Base-by-base conservation (phyloP, 1,140 invertebrate genomes). In the Lysiphlebus fabarum region DNA sequence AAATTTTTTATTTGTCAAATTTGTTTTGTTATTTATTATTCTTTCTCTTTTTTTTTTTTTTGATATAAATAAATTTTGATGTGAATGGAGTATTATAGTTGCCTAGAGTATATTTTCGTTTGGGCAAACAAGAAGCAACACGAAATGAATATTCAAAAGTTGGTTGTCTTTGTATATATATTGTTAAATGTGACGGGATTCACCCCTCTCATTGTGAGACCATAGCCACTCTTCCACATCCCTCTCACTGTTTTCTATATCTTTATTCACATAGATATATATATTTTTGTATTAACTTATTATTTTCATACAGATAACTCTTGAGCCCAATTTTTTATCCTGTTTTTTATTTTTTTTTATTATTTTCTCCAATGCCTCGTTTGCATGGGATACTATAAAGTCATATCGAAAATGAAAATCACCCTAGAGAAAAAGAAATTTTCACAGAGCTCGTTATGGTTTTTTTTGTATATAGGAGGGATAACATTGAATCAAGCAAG, bases 81-180 rank as follows among this genome's bases (percentile, higher is more conserved):
- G 71, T 75, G 72, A 75, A 69, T 62, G 73, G 69, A 69, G 77
- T 76, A 74, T 77, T 76, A 78, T 70, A 68, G 68, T 71, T 78
- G 75, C 75, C 76, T 75, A 77, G 70, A 67, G 73, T 58, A 48
- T 38, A 48, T 38, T 63, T 57, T 59, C 70, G 38, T n/a, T 14
- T 11, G 64, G 70, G 72, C 67, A 68, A 66, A 68, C 70, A 70
- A 70, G 69, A 69, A 71, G 73, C 75, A 77, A 77, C 77, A 75
- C 72, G 76, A 79, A 78, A 79, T 79, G 77, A 79, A 79, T 79
- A 79, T 79, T 79, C 77, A 79, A 75, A 78, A 79, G 77, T 78
- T 79, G 78, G 77, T 79, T 78, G 77, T 78, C 77, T 78, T 17
- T 17, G 17, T 17, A 75, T 73, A 79, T n/a, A n/a, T n/a, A n/a